Base-by-base conservation (phyloP, 2,888 invertebrate genomes). In the Pherbina coryleti region DNA sequence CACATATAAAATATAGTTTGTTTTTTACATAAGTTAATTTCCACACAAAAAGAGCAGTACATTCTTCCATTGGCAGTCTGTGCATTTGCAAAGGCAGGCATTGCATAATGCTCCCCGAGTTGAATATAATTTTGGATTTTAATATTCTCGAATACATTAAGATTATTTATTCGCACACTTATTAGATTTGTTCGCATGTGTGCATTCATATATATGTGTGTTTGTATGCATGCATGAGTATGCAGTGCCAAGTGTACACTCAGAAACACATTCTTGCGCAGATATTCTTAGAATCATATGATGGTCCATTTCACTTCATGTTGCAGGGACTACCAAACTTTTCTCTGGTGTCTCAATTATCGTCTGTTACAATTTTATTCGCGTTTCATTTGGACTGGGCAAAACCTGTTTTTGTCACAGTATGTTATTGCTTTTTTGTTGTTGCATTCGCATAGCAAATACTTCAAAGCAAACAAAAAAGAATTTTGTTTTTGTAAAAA, bases 81-180 rank as follows among this genome's bases (percentile, higher is more conserved):
- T 67, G 67, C 19, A 51, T 28, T 22, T 64, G 66, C 64, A 66
- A 66, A 49, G 17, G 19, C 25, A 49, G 17, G 19, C 25, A 64
- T 51, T 70, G 82, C 64, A 76, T 82, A 79, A 60, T 67, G 73
- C 77, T 66, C 66, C 66, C 49, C 67, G 82, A 80, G 80, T 81
- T 81, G 85, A 83, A 84, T 83, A 86, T 85, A 87, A 85, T 87
- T 86, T 85, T 83, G 82, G 82, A 85, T 86, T 86, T 86, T 87
- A 86, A 86, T 87, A 85, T 87, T 83, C 86, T 84, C 82, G 83
- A 84, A 83, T 84, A 82, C 85, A 87, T 87, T 86, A 85, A 85
- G 81, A 83, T 85, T 87, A 87, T 86, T 86, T 86, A 86, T 86
- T 86, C 82, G 80, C 81, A 84, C 84, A 85, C 84, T 86, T 86